Conservation (phyloP, 2,113 vertebrate species). For the Melanerpes formicivorus region DNA sequence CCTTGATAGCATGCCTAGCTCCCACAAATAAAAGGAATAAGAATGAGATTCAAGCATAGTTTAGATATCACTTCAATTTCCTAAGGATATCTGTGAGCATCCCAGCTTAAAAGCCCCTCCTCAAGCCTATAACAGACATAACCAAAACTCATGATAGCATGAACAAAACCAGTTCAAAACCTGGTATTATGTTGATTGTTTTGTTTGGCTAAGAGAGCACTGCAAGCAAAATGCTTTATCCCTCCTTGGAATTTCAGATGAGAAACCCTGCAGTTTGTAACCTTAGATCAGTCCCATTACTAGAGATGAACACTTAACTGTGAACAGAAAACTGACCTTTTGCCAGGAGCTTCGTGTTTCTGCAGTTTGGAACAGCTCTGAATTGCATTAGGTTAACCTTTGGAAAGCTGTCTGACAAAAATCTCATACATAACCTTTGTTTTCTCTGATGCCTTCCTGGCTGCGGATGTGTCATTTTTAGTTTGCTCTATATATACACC, state of each 20-base stretch:
- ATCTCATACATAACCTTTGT: not conserved
- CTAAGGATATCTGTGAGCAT: conserved; percentile 9
- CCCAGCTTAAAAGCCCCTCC: not conserved
- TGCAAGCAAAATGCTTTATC: not conserved
- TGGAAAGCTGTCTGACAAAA: not conserved
- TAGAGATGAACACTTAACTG: not conserved
- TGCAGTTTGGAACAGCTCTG: not conserved
- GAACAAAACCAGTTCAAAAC: not conserved
- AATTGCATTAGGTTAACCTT: not conserved
- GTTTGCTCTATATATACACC: not conserved
- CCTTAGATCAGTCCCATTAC: not conserved
- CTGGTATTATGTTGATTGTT: not conserved
- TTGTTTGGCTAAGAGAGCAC: not conserved
- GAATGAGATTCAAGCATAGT: not conserved
- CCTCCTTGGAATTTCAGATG: not conserved
- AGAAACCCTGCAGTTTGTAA: not conserved
- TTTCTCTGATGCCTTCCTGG: not conserved
- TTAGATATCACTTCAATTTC: conserved; percentile 21
- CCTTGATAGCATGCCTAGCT: not conserved
- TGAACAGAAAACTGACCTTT: not conserved
- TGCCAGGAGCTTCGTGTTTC: not conserved
- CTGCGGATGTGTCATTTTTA: not conserved
- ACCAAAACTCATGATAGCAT: not conserved
- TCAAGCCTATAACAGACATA: not conserved
- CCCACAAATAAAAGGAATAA: conserved; percentile 4